phyloP scores from a whole-genome alignment of 2,888 invertebrate genomes.

The Cantharis rufa region DNA sequence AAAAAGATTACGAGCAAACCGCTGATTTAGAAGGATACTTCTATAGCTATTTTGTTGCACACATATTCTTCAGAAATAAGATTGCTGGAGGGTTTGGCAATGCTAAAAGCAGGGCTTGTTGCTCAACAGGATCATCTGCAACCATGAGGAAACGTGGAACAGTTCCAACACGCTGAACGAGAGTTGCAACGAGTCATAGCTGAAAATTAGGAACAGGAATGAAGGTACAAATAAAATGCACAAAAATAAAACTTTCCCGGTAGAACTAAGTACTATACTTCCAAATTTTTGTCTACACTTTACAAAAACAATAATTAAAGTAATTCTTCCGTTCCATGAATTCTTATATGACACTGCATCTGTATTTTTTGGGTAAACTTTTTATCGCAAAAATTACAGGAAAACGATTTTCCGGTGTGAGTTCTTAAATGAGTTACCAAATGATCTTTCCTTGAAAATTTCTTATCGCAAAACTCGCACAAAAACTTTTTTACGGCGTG shows the following conservation, averaged over 20 bases:
- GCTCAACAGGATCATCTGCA: no score
- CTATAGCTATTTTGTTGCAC: no score
- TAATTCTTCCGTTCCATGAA: background rate
- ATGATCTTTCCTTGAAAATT: background rate
- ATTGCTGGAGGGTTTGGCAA: no score
- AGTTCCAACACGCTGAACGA: no score
- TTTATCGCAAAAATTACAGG: background rate
- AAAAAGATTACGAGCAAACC: no score
- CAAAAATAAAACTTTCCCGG: background rate
- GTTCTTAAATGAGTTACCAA: background rate
- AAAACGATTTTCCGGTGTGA: background rate
- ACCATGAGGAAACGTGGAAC: no score
- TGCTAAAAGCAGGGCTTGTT: no score
- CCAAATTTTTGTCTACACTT: background rate
- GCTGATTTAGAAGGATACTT: no score
- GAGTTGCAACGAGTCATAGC: no score
- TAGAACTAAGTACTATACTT: no score
- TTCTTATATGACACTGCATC: background rate
- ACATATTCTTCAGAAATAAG: no score
- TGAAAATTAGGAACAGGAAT: no score
- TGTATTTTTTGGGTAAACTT: background rate
- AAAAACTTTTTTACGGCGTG: background rate
- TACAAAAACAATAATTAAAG: background rate
- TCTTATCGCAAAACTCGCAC: background rate
- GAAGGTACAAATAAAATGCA: background rate